A percentile compares a stretch with the other conserved stretches of the same genome.
Conservation (phyloP, 2,888 invertebrate genomes). For the Hypercompe scribonia region DNA sequence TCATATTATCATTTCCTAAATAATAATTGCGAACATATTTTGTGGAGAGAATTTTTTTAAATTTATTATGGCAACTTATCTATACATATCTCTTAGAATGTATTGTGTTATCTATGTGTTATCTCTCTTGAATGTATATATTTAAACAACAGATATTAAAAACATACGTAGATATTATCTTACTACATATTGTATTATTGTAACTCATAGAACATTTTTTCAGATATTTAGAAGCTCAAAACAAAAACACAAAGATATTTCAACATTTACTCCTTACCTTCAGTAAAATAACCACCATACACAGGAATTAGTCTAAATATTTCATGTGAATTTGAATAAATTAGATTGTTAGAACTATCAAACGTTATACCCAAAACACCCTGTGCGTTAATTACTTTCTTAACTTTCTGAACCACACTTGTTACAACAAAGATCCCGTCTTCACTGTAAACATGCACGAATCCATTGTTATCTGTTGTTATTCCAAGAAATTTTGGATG, state of each 20-base stretch:
- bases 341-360: conserved; percentile 70
- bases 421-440: conserved; percentile 72
- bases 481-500: conserved; percentile 68
- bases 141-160: neutral
- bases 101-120: too few species aligned
- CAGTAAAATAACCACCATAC: conserved; percentile 6
- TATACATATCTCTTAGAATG: too few species aligned
- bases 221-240: neutral
- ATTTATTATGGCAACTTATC: too few species aligned
- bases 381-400: conserved; percentile 63
- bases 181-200: neutral
- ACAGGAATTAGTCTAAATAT: conserved; percentile 65
- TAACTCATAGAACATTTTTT: neutral
- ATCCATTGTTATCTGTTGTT: conserved; percentile 66
- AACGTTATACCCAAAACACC: conserved; percentile 74
- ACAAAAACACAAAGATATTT: neutral
- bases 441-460: conserved; percentile 71
- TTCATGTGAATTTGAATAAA: conserved; percentile 77
- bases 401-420: conserved; percentile 67
- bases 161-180: neutral
- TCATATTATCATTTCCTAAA: too few species aligned
- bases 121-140: too few species aligned
- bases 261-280: neutral
- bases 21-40: too few species aligned
- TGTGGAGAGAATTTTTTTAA: too few species aligned